Percentiles rank a stretch among this genome's conserved stretches.
Evolutionary conservation across 2,888 invertebrate species (phyloP).

Genomic region (Branchipolynoe longqiensis): DNA sequence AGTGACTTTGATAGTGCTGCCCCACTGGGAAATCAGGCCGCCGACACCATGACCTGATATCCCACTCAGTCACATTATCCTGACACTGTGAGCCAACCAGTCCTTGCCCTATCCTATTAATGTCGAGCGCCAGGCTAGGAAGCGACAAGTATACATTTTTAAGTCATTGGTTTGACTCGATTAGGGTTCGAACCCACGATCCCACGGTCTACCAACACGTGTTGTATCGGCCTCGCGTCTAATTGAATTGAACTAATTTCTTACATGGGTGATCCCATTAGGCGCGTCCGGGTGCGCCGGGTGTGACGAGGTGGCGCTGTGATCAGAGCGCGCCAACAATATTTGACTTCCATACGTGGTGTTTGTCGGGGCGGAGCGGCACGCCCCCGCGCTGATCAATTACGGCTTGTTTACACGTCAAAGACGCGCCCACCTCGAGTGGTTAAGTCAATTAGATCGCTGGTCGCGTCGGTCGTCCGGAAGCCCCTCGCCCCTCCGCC

Average conservation of each 20-base stretch:
- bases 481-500: neutral
- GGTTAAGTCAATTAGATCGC: slow-evolving; percentile 48
- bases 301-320: neutral
- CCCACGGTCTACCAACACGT: slow-evolving; percentile 22
- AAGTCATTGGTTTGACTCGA: too few relatives aligned
- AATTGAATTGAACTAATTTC: slow-evolving; percentile 58
- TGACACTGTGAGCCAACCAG: too few relatives aligned
- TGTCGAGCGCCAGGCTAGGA: too few relatives aligned
- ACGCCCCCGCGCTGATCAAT: slow-evolving; percentile 43
- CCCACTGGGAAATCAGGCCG: too few relatives aligned
- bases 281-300: neutral
- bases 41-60: too few relatives aligned
- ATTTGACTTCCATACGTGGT: slow-evolving; percentile 56
- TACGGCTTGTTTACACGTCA: slow-evolving; percentile 49
- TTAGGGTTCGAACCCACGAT: too few relatives aligned
- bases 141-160: too few relatives aligned
- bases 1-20: too few relatives aligned
- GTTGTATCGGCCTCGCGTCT: too few relatives aligned
- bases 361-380: slow-evolving; percentile 43
- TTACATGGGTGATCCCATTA: slow-evolving; percentile 53
- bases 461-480: neutral
- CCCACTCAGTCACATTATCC: too few relatives aligned
- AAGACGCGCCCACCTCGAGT: slow-evolving; percentile 29
- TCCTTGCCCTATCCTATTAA: too few relatives aligned
- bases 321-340: neutral